phyloP scores from a whole-genome alignment of 2,888 invertebrate genomes.

The Xestia rhomboidea region DNA sequence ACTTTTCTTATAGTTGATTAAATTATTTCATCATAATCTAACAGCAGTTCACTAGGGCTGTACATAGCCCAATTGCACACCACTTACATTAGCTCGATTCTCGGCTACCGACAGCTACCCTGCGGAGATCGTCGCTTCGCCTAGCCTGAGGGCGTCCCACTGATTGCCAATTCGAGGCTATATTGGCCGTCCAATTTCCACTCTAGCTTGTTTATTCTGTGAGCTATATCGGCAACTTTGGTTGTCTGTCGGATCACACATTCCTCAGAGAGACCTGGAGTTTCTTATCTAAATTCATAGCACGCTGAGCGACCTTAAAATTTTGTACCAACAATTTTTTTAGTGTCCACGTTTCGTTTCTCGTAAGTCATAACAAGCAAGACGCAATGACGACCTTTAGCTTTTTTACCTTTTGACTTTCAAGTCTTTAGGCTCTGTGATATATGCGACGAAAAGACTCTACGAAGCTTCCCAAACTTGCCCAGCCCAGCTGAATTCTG shows the following conservation, averaged over 20 bases:
- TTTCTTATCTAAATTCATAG: neutral
- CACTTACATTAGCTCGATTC: neutral
- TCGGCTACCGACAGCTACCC: neutral
- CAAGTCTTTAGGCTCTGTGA: neutral
- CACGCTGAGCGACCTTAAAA: neutral
- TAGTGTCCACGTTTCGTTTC: neutral
- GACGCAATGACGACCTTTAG: neutral
- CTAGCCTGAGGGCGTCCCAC: neutral
- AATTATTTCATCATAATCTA: neutral
- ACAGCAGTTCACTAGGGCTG: neutral
- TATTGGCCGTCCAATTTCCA: neutral
- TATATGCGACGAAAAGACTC: neutral
- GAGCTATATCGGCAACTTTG: neutral
- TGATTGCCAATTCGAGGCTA: neutral
- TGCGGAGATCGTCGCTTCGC: neutral
- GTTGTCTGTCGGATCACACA: neutral
- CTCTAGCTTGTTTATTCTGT: neutral
- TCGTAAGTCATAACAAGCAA: neutral
- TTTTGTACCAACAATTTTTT: neutral
- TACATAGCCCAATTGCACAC: neutral
- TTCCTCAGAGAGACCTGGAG: neutral
- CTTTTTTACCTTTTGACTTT: no score
- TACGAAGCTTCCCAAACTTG: neutral
- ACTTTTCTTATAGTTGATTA: no score
- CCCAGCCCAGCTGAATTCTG: neutral